Percentiles rank a stretch among this genome's conserved stretches.
These are phyloP conservation scores for Lycia hirtaria DNA, from an alignment of 2,888 invertebrate species.

Conservation along the genomic window DNA sequence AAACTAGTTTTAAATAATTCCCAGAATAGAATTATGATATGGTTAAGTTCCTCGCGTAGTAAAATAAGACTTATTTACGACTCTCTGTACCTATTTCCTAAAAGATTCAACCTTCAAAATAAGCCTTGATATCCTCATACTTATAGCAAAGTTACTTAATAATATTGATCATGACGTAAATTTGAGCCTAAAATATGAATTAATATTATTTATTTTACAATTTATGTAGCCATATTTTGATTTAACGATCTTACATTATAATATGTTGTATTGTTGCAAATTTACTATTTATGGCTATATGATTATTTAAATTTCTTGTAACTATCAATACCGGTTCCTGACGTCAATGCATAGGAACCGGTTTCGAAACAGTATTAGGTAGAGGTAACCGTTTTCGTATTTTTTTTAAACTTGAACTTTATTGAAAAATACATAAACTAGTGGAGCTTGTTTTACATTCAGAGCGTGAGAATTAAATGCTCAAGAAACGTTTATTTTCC, in stretches of 20 bases:
- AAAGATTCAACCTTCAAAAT: conserved; percentile 15
- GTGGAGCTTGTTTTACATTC: conserved; percentile 1
- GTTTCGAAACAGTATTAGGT: conserved; percentile 43
- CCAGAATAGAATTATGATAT: too few relatives aligned
- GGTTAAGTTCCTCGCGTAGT: too few relatives aligned
- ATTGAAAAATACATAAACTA: conserved; percentile 8
- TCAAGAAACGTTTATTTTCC: conserved; percentile 4
- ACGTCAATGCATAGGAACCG: conserved; percentile 56
- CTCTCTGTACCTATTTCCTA: too few relatives aligned
- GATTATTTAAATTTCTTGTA: conserved; percentile 26
- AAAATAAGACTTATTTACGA: too few relatives aligned
- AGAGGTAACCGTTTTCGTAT: conserved; percentile 33
- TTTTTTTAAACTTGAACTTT: conserved; percentile 25
- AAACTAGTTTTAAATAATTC: too few relatives aligned
- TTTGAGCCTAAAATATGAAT: conserved; percentile 21
- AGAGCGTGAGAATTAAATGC: conserved; percentile 1
- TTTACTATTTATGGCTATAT: conserved; percentile 47
- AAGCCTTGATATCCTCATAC: too few relatives aligned
- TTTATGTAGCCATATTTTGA: conserved; percentile 24
- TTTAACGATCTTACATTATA: conserved; percentile 32
- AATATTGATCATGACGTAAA: conserved; percentile 17
- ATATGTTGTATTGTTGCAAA: conserved; percentile 45
- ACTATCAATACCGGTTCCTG: conserved; percentile 48
- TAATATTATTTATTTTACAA: conserved; percentile 26
- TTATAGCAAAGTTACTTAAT: too few relatives aligned